Conservation (phyloP, 2,888 invertebrate genomes). For the Megastigmus dorsalis region DNA sequence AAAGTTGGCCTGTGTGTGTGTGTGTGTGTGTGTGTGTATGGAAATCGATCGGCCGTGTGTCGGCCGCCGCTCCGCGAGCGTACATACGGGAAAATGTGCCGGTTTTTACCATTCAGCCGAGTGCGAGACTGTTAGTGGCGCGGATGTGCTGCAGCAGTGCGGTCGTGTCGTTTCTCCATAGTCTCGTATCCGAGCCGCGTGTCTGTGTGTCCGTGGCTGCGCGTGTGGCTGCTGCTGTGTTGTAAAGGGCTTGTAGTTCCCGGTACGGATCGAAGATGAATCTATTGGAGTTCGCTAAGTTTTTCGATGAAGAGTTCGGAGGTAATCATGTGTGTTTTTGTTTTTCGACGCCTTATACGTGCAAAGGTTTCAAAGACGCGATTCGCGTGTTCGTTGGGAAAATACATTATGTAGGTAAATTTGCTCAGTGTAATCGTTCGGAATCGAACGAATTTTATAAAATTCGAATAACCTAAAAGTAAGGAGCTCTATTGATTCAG, state of each 20-base stretch:
- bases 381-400: not conserved
- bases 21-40: constrained; percentile 1
- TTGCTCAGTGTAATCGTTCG: too few species aligned
- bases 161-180: too few species aligned
- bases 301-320: constrained; percentile 38
- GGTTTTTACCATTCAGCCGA: not conserved
- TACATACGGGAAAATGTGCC: constrained; percentile 13
- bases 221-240: not conserved
- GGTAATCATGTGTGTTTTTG: not conserved
- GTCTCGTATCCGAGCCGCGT: too few species aligned
- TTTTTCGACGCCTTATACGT: not conserved
- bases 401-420: too few species aligned
- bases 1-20: not conserved
- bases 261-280: constrained; percentile 75
- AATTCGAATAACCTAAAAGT: too few species aligned
- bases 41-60: constrained; percentile 34
- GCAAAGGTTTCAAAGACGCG: not conserved
- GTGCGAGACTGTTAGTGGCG: not conserved
- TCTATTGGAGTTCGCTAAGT: constrained; percentile 58
- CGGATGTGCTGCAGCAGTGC: not conserved
- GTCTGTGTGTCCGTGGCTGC: not conserved
- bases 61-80: too few species aligned
- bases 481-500: too few species aligned
- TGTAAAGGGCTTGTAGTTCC: constrained; percentile 62
- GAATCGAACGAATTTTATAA: too few species aligned